A percentile compares a stretch with the other conserved stretches of the same genome.
Evolutionary conservation across 2,888 invertebrate species (phyloP).

Genomic region (Agonopterix subpropinquella): DNA sequence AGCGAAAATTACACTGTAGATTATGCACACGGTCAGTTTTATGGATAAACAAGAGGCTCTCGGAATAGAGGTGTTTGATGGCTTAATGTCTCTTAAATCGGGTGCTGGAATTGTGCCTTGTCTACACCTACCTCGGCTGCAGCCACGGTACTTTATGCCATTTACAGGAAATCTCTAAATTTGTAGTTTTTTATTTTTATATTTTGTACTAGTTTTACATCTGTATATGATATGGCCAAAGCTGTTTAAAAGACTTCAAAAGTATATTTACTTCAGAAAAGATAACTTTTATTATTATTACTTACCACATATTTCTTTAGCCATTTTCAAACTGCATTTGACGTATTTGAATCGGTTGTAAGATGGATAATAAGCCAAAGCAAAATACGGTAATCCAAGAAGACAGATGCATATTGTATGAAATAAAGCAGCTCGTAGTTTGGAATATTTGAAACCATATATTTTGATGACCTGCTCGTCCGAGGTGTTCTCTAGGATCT

Average conservation of each 20-base stretch:
- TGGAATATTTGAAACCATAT: conserved; percentile 68
- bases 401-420: conserved; percentile 65
- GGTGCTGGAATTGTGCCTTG: too few relatives aligned
- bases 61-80: too few relatives aligned
- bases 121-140: too few relatives aligned
- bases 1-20: too few relatives aligned
- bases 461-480: conserved; percentile 66
- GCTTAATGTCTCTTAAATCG: too few relatives aligned
- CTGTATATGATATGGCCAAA: too few relatives aligned
- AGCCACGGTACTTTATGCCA: too few relatives aligned
- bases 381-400: conserved; percentile 74
- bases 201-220: too few relatives aligned
- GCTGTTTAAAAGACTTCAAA: neutral
- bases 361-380: conserved; percentile 73
- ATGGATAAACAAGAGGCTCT: too few relatives aligned
- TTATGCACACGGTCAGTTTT: too few relatives aligned
- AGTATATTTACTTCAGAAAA: neutral
- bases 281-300: conserved; percentile 6
- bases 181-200: too few relatives aligned
- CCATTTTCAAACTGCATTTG: conserved; percentile 73
- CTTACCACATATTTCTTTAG: conserved; percentile 75
- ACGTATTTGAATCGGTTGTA: conserved; percentile 70
- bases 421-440: conserved; percentile 58
- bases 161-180: too few relatives aligned
- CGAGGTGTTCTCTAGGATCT: conserved; percentile 66